Evolutionary conservation across 2,113 vertebrate genomes (phyloP).

Genomic region (Tylochromis polylepis): DNA sequence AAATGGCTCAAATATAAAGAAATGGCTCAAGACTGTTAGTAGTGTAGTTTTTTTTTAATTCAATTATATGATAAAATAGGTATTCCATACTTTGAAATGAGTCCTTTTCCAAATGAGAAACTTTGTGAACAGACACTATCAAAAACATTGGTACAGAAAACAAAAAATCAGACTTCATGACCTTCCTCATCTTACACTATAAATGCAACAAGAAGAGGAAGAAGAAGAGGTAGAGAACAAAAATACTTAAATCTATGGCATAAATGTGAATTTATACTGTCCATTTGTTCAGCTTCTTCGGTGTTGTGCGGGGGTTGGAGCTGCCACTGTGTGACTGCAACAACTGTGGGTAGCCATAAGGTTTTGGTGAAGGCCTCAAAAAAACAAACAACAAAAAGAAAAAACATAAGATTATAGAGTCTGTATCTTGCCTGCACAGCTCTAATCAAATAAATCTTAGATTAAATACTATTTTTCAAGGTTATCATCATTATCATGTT

Average conservation of each 20-base stretch:
- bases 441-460: too few relatives aligned
- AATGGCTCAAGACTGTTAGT: background rate
- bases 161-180: background rate
- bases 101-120: background rate
- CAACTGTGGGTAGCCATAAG: too few relatives aligned
- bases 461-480: too few relatives aligned
- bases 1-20: background rate
- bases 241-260: background rate
- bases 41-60: background rate
- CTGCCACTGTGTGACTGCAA: background rate
- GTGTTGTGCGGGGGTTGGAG: background rate
- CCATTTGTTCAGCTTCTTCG: background rate
- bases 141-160: background rate
- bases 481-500: too few relatives aligned
- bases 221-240: rapidly evolving
- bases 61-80: background rate
- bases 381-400: too few relatives aligned
- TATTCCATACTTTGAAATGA: background rate
- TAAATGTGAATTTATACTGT: background rate
- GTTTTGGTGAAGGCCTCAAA: too few relatives aligned
- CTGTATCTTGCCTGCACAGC: too few relatives aligned
- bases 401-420: too few relatives aligned
- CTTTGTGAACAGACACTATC: background rate
- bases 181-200: background rate
- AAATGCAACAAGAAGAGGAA: background rate